These are phyloP conservation scores for Drosophila carrolli DNA, from an alignment of 1,140 invertebrate genomes.

Conservation along the genomic window DNA sequence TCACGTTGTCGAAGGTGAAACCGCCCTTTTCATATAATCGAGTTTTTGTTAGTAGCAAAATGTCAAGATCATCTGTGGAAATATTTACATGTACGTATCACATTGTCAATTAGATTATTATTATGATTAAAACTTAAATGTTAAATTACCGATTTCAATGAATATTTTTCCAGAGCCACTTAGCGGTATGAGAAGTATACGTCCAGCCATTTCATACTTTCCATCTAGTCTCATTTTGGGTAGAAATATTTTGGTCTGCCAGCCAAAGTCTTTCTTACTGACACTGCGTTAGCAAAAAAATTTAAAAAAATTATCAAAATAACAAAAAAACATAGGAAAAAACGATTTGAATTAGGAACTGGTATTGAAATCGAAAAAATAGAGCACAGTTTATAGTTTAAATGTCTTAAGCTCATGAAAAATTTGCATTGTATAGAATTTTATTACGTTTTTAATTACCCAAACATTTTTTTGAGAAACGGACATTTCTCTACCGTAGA, in stretches of 20 bases:
- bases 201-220: slow-evolving; percentile 88
- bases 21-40: slow-evolving; percentile 87
- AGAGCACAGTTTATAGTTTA: not conserved
- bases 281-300: slow-evolving; percentile 78
- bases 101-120: not conserved
- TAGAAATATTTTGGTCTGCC: slow-evolving; percentile 87
- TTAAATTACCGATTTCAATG: slow-evolving; percentile 87
- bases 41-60: slow-evolving; percentile 87
- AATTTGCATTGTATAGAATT: not conserved
- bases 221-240: slow-evolving; percentile 89
- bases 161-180: slow-evolving; percentile 88
- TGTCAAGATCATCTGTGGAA: slow-evolving; percentile 86
- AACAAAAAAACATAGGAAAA: not conserved
- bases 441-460: too few species aligned
- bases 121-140: not conserved
- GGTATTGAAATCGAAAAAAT: not conserved
- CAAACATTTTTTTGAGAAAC: not conserved
- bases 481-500: too few species aligned
- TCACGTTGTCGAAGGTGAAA: slow-evolving; percentile 88
- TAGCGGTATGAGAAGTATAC: slow-evolving; percentile 89
- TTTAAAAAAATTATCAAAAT: not conserved
- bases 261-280: slow-evolving; percentile 88
- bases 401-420: not conserved
- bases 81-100: not conserved
- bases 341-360: not conserved